phyloP scores from a whole-genome alignment of 2,888 invertebrate species.

The Drosophila borealis region DNA sequence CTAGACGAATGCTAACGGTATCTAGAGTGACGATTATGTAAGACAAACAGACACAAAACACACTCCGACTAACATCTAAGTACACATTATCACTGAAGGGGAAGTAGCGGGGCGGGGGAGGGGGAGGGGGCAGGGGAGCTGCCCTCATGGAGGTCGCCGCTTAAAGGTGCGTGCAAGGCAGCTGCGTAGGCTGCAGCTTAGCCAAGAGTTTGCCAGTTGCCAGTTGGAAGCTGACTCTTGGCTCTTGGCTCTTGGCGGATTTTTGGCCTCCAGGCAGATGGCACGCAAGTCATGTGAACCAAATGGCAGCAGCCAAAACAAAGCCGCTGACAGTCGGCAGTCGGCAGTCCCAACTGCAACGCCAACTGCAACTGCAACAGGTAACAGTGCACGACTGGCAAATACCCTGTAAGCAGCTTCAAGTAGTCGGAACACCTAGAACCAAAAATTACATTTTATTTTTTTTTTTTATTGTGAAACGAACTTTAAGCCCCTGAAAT shows the following conservation, averaged over 20 bases:
- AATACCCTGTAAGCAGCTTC: not conserved
- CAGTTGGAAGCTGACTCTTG: conserved; percentile 31
- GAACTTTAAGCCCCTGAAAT: no score
- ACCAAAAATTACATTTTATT: no score
- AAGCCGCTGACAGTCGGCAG: conserved; percentile 44
- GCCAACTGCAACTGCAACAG: conserved; percentile 2
- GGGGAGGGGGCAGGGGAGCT: not conserved
- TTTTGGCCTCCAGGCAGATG: conserved; percentile 73
- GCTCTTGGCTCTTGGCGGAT: conserved; percentile 17
- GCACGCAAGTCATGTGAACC: conserved; percentile 53
- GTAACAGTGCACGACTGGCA: not conserved
- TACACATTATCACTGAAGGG: conserved; percentile 43
- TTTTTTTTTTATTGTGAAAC: no score
- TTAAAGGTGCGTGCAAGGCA: conserved; percentile 68
- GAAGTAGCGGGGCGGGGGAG: not conserved
- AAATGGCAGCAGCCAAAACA: conserved; percentile 18
- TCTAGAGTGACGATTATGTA: conserved; percentile 80
- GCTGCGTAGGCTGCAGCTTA: conserved; percentile 62
- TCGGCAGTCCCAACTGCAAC: conserved; percentile 22
- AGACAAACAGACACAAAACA: conserved; percentile 65
- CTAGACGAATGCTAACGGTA: conserved; percentile 60
- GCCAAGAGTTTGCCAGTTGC: conserved; percentile 25
- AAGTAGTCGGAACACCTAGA: no score
- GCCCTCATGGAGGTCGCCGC: conserved; percentile 70
- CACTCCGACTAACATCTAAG: conserved; percentile 72